Conservation (phyloP, 2,113 vertebrate species). For the Pyrgilauda ruficollis region DNA sequence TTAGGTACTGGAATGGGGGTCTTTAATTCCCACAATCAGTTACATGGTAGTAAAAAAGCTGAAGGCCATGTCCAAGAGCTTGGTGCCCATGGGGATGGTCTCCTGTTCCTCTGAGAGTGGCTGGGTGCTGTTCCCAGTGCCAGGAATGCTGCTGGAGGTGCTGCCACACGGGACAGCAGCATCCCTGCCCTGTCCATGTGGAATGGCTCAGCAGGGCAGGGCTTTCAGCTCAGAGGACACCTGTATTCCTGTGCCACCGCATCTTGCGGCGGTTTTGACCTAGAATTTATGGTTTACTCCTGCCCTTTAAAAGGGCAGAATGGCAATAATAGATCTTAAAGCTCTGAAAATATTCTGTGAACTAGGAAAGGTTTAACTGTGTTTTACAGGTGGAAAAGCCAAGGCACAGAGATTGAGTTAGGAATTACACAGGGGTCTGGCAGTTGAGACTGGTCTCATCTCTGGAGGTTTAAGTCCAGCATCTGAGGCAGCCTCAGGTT, state of each 20-base stretch:
- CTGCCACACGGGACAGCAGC: neutral
- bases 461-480: neutral
- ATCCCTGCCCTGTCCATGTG: neutral
- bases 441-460: neutral
- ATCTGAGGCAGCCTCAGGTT: neutral
- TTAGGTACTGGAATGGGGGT: neutral
- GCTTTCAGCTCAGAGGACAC: neutral
- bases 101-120: neutral
- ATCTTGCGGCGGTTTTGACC: neutral
- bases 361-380: neutral
- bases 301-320: neutral
- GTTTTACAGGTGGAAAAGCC: neutral
- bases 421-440: neutral
- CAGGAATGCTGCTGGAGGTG: neutral
- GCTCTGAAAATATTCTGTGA: neutral
- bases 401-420: neutral
- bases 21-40: neutral
- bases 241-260: neutral
- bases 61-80: neutral
- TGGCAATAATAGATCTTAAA: neutral
- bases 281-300: neutral
- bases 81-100: neutral
- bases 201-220: neutral
- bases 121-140: neutral
- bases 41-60: neutral